A percentile compares a stretch with the other conserved stretches of the same genome.
Conservation (phyloP, 1,140 invertebrate genomes). For the Aethina tumida region DNA sequence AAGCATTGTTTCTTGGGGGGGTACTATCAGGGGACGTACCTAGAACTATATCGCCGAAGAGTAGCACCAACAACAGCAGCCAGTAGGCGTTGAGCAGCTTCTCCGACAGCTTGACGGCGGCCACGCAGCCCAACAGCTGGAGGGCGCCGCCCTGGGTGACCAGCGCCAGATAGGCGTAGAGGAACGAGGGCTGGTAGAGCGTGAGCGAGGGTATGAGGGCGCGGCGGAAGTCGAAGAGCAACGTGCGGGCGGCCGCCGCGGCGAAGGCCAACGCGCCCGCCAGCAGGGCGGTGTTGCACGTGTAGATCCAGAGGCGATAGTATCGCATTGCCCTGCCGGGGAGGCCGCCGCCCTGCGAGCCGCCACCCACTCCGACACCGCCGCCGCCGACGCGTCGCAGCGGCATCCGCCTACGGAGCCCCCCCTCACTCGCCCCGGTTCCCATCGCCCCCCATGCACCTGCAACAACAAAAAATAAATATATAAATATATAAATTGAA, state of each 20-base stretch:
- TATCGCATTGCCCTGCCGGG: slow-evolving; percentile 46
- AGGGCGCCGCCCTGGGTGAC: slow-evolving; percentile 58
- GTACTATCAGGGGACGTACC: no score
- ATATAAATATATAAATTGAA: no score
- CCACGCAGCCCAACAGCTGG: slow-evolving; percentile 68
- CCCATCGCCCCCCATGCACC: slow-evolving; percentile 38
- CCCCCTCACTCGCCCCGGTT: slow-evolving; percentile 40
- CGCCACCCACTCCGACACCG: slow-evolving; percentile 18
- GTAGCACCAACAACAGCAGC: slow-evolving; percentile 66
- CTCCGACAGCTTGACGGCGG: slow-evolving; percentile 68
- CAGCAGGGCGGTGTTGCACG: slow-evolving; percentile 78
- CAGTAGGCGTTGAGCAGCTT: slow-evolving; percentile 74
- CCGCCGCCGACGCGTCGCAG: slow-evolving; percentile 38
- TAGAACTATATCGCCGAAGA: slow-evolving; percentile 73
- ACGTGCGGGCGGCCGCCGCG: slow-evolving; percentile 60
- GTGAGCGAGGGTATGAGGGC: slow-evolving; percentile 60
- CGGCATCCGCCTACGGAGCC: slow-evolving; percentile 42
- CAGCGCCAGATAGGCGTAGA: slow-evolving; percentile 75
- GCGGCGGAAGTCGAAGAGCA: slow-evolving; percentile 54
- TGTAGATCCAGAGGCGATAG: slow-evolving; percentile 88
- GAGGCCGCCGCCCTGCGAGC: slow-evolving; percentile 24
- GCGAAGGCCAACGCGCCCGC: slow-evolving; percentile 71
- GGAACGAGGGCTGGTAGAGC: slow-evolving; percentile 67
- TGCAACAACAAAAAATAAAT: slow-evolving; percentile 25
- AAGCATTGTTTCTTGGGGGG: no score